Percentiles rank a stretch among this genome's conserved stretches.
Conservation (phyloP, 2,113 vertebrate species). For the sheep (Ovis aries) region ARS-UI_Ramb_v3.0 NC_056067.1:37609501-37610000, state of each 20-base stretch:
- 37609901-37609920: neutral
- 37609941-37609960: neutral
- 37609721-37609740: neutral
- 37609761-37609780: neutral
- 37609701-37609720: neutral
- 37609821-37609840: neutral
- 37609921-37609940: neutral
- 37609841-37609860: neutral
- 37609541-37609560: neutral
- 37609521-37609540: neutral
- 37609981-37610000: neutral
- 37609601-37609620: neutral
- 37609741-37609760: neutral
- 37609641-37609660: neutral
- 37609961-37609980: neutral
- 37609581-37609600: neutral
- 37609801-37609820: neutral
- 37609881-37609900: neutral
- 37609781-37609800: neutral
- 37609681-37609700: neutral
- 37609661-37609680: neutral
- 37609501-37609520: neutral
- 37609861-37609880: neutral
- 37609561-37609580: neutral
- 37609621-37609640: neutral